phyloP scores from a whole-genome alignment of 2,113 vertebrate genomes.

The Tetrax tetrax region DNA sequence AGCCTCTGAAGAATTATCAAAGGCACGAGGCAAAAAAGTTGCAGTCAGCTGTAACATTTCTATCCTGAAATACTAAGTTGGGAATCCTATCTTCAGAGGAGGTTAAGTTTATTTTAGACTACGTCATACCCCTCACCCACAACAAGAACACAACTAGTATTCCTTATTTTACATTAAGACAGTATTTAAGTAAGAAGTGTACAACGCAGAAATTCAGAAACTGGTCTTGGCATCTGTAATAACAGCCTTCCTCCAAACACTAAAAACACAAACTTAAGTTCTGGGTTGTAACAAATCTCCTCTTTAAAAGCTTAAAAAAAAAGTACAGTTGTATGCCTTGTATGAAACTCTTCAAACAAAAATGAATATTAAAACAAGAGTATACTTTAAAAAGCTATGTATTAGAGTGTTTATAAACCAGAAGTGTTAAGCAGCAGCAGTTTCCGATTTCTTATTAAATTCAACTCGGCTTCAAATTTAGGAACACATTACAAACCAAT shows the following conservation, averaged over 20 bases:
- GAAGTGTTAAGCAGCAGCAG: slow-evolving; percentile 52
- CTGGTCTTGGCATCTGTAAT: background rate
- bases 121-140: background rate
- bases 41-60: background rate
- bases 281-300: background rate
- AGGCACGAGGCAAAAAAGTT: background rate
- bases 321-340: background rate
- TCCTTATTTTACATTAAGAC: background rate
- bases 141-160: background rate
- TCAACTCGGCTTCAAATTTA: slow-evolving; percentile 9
- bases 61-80: background rate
- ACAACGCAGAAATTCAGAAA: background rate
- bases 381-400: slow-evolving; percentile 29
- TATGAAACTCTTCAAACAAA: background rate
- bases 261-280: background rate
- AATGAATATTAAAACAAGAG: slow-evolving; percentile 19
- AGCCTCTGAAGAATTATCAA: background rate
- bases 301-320: background rate
- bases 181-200: background rate
- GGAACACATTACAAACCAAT: slow-evolving; percentile 9
- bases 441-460: slow-evolving; percentile 4
- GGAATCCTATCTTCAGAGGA: slow-evolving; percentile 9
- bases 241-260: slow-evolving; percentile 9
- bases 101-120: background rate
- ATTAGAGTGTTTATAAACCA: slow-evolving; percentile 68